Percentiles rank a stretch among this genome's conserved stretches.
These are phyloP conservation scores for Plumapathes pennacea DNA, from an alignment of 92 coral and sea anemone genomes.

Conservation along the genomic window DNA sequence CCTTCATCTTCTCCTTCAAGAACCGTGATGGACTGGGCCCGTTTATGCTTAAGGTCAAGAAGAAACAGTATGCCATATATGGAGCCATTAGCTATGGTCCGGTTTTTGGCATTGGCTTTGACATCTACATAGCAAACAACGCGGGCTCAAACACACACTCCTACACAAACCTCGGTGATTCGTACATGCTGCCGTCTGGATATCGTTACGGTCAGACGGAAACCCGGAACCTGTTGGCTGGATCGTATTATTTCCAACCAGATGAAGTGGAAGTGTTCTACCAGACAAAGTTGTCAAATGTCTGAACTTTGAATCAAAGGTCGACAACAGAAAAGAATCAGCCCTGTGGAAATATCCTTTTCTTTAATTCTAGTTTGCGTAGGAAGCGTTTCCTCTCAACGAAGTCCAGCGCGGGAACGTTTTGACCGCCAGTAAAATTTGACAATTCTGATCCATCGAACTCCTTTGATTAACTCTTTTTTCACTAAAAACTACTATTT, in stretches of 20 bases:
- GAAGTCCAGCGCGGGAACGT: no score
- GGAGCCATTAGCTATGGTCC: conserved; percentile 20
- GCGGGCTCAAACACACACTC: conserved; percentile 33
- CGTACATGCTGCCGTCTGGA: conserved; percentile 15
- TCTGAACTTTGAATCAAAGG: no score
- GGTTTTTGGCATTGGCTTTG: conserved; percentile 36
- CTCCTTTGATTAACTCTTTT: no score
- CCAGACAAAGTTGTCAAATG: no score
- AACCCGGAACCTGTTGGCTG: conserved; percentile 28
- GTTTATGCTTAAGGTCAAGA: conserved; percentile 20
- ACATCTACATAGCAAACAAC: conserved; percentile 19
- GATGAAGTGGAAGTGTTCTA: conserved; percentile 40
- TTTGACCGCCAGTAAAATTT: no score
- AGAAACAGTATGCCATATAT: conserved; percentile 19
- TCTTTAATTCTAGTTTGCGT: no score
- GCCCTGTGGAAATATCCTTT: no score
- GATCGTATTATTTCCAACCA: conserved; percentile 29
- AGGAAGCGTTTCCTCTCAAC: no score
- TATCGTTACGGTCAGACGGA: conserved; percentile 12
- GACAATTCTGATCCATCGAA: no score
- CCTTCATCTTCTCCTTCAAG: conserved; percentile 46
- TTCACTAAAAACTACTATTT: no score
- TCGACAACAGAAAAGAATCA: no score
- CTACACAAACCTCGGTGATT: conserved; percentile 15
- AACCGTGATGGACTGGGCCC: conserved; percentile 33